Evolutionary conservation across 2,797 vertebrate species (phyloP), one percentile per base, ranked within the genome.

Genomic region (Rhynchotus rufescens): DNA sequence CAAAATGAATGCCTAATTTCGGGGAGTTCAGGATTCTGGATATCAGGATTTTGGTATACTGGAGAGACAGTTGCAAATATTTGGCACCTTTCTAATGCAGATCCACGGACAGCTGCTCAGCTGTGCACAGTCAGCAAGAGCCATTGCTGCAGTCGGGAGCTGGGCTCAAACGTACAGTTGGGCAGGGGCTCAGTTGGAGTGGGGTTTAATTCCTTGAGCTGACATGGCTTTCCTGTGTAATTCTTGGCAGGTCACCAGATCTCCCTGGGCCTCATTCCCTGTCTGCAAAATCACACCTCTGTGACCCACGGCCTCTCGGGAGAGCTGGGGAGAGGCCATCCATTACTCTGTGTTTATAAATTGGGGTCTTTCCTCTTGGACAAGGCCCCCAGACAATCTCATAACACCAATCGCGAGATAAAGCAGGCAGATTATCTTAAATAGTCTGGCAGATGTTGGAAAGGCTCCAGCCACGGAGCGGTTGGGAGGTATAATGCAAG

Each of bases 161-260:
- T 17, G 56, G 73, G 69, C 79, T 92, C 80, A 90, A 74, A 59
- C 88, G 57, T 80, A 79, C 12, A 9, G 17, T 77, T 2, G 3
- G 73, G 69, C 5, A 80, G 84, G 69, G 77, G 69, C 86, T 95
- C 84, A 87, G 75, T 40, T 9, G 11, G 76, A 92, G 64, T 69
- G 79, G 59, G 88, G 42, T 73, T 94, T 95, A 96, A 94, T 93
- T 94, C 86, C 95, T 92, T 4, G 2, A 91, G 82, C 93, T 94
- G 95, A 94, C 88, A 87, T 40, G 88, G 88, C 84, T 96, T 96
- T 96, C 92, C 94, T 95, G 82, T 96, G 86, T 96, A 91, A 96
- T 96, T 93, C 66, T 96, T 94, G 95, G 95, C 94, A 73, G n/a
- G 81, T 84, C 60, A 89, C 92, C 95, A 95, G 89, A 88, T 95